Percentiles rank a stretch among this genome's conserved stretches.
Evolutionary conservation across 2,113 vertebrate genomes (phyloP).

Genomic region (Athene noctua): DNA sequence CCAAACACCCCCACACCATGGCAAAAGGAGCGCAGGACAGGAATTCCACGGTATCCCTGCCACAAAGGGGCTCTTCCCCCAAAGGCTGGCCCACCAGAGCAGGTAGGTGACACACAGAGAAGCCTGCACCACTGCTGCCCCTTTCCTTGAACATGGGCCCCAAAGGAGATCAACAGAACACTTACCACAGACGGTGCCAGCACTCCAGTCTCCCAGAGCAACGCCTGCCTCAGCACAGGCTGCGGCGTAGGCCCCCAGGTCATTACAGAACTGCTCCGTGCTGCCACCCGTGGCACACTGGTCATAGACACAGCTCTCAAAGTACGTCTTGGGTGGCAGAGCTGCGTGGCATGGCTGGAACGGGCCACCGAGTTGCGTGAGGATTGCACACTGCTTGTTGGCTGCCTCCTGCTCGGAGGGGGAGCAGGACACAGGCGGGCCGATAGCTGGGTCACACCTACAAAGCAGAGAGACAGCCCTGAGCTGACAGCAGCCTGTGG

Average conservation of each 20-base stretch:
- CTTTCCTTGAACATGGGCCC: background rate
- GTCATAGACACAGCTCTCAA: conserved; percentile 76
- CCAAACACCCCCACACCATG: fast-evolving
- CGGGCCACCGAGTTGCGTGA: conserved; percentile 63
- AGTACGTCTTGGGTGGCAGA: conserved; percentile 68
- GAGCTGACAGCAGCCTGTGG: background rate
- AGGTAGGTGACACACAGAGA: fast-evolving
- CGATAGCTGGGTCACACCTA: conserved; percentile 14
- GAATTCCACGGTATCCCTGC: background rate
- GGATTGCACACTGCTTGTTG: conserved; percentile 66
- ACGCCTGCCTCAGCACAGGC: conserved; percentile 75
- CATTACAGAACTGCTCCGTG: conserved; percentile 69
- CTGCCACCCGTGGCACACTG: conserved; percentile 72
- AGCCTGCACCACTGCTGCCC: background rate
- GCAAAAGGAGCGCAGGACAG: background rate
- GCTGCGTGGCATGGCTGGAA: conserved; percentile 73
- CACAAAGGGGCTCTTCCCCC: background rate
- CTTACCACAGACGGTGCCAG: conserved; percentile 79
- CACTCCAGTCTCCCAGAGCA: conserved; percentile 74
- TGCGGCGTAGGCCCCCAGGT: conserved; percentile 66
- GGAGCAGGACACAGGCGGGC: background rate
- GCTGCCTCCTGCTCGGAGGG: background rate
- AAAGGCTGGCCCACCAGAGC: too few species aligned
- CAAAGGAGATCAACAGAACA: background rate
- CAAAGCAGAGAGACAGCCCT: background rate